A percentile compares a stretch with the other conserved stretches of the same genome.
phyloP scores from a whole-genome alignment of 2,797 vertebrate genomes.

The Poliocrania exsul region DNA sequence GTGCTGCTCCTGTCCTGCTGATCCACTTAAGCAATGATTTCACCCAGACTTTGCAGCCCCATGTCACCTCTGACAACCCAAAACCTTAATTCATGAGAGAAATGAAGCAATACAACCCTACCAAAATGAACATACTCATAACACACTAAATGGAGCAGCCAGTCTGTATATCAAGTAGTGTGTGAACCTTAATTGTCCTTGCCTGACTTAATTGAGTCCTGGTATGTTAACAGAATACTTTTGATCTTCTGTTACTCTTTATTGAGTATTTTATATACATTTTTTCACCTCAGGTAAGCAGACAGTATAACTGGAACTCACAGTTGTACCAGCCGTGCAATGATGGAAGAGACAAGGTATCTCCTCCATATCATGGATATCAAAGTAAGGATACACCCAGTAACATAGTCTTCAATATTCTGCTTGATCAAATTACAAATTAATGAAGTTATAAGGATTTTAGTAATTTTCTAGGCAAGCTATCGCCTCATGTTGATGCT shows the following conservation, averaged over 20 bases:
- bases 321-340: background rate
- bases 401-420: background rate
- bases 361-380: background rate
- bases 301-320: background rate
- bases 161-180: background rate
- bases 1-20: background rate
- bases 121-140: background rate
- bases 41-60: background rate
- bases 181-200: background rate
- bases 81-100: background rate
- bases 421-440: background rate
- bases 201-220: background rate
- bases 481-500: background rate
- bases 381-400: background rate
- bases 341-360: background rate
- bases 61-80: accelerated
- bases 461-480: background rate
- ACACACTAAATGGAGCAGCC: background rate
- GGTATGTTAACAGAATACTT: background rate
- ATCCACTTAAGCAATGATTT: background rate
- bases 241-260: background rate
- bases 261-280: background rate
- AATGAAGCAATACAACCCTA: background rate
- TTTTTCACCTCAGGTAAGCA: background rate
- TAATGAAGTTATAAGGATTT: background rate